Percentiles rank a stretch among this genome's conserved stretches.
phyloP scores from a whole-genome alignment of 2,797 vertebrate species.

The Todus mexicanus region DNA sequence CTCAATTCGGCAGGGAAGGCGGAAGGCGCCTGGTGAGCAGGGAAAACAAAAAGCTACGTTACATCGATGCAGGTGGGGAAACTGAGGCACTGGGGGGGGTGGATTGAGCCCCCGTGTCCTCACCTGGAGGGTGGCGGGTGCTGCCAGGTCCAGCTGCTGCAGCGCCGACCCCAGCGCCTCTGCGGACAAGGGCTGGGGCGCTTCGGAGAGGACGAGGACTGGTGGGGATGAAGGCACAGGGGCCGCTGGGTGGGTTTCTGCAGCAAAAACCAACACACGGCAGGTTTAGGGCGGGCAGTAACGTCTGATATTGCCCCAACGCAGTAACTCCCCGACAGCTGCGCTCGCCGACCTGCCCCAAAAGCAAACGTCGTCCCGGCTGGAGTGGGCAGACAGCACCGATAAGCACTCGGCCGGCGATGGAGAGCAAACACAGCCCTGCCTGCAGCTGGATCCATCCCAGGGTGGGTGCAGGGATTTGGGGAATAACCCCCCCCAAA shows the following conservation, averaged over 20 bases:
- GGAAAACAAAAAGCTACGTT: rapidly evolving
- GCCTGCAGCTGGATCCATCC: not conserved
- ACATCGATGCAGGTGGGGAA: not conserved
- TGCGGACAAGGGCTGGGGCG: rapidly evolving
- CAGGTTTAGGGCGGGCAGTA: not conserved
- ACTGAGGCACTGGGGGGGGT: not conserved
- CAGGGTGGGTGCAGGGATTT: rapidly evolving
- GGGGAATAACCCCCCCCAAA: not conserved
- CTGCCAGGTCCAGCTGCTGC: conserved; percentile 57
- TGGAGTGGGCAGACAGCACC: not conserved
- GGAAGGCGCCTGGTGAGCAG: not conserved
- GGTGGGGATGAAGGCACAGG: not conserved
- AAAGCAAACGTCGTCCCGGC: not conserved
- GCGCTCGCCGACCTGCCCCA: not conserved
- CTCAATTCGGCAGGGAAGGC: not conserved
- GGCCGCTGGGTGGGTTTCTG: not conserved
- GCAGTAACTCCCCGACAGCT: no score
- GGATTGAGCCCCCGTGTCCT: not conserved
- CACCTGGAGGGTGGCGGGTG: conserved; percentile 47
- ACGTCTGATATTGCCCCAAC: rapidly evolving
- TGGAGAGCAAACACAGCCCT: conserved; percentile 8
- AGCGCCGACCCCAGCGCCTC: conserved; percentile 9
- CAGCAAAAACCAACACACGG: not conserved
- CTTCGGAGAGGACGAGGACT: not conserved
- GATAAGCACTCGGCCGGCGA: rapidly evolving